A percentile compares a stretch with the other conserved stretches of the same genome.
Evolutionary conservation across 2,113 vertebrate genomes (phyloP).

Genomic region (Chionis minor): DNA sequence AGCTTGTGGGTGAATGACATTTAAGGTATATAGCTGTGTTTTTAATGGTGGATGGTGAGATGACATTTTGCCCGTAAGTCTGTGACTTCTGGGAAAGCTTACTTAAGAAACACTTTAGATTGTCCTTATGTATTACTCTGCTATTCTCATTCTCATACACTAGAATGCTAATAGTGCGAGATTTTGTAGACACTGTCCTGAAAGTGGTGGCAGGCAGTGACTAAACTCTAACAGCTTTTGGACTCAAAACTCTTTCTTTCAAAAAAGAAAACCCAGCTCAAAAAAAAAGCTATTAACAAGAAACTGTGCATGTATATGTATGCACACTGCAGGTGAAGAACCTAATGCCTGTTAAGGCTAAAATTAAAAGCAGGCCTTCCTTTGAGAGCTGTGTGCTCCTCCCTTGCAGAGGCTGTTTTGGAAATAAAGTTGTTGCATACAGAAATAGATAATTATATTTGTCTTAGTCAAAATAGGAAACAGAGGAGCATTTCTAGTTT

Average conservation of each 20-base stretch:
- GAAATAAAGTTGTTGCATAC: background rate
- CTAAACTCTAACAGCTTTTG: background rate
- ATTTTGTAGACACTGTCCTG: background rate
- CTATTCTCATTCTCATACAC: background rate
- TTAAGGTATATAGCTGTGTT: background rate
- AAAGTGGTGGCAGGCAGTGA: background rate
- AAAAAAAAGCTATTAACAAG: background rate
- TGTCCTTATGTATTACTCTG: background rate
- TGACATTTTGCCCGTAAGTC: background rate
- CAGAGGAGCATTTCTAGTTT: background rate
- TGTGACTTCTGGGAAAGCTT: background rate
- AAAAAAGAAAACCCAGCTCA: background rate
- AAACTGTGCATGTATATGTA: background rate
- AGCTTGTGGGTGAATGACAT: background rate
- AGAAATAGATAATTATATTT: background rate
- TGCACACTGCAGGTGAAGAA: background rate
- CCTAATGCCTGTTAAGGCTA: background rate
- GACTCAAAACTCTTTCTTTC: background rate
- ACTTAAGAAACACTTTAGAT: background rate
- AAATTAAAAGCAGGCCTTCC: background rate
- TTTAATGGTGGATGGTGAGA: background rate
- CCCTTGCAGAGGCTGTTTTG: background rate
- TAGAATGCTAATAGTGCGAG: background rate
- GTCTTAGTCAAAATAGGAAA: background rate
- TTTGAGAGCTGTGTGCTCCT: background rate